Evolutionary conservation across 1,140 invertebrate species (phyloP).

Genomic region (Anadara kagoshimensis): DNA sequence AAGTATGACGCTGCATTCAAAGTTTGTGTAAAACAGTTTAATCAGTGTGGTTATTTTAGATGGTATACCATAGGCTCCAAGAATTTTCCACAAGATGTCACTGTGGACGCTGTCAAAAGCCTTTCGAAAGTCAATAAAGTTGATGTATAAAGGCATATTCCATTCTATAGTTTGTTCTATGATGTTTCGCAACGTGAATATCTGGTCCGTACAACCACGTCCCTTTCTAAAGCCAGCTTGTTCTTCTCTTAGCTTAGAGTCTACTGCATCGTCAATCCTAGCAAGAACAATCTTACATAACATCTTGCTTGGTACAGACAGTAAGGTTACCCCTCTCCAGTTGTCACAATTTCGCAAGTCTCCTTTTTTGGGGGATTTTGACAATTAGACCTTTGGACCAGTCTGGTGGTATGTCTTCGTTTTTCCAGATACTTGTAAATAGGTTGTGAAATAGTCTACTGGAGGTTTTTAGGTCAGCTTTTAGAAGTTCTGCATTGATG

Average conservation of each 20-base stretch:
- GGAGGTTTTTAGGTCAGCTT: slow-evolving; percentile 17
- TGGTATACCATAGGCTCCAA: slow-evolving; percentile 35
- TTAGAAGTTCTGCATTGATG: slow-evolving; percentile 22
- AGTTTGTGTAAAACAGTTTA: slow-evolving; percentile 15
- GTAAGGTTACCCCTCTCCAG: slow-evolving; percentile 38
- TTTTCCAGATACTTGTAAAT: slow-evolving; percentile 23
- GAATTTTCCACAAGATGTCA: slow-evolving; percentile 15
- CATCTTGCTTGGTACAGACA: slow-evolving; percentile 29
- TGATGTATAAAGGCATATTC: background rate
- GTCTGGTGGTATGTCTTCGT: background rate
- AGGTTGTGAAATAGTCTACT: slow-evolving; percentile 12
- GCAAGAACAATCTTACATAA: slow-evolving; percentile 34
- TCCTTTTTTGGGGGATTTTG: slow-evolving; percentile 22
- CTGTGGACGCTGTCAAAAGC: slow-evolving; percentile 15
- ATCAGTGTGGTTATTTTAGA: slow-evolving; percentile 22
- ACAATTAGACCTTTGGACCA: slow-evolving; percentile 14
- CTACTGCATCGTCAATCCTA: slow-evolving; percentile 28
- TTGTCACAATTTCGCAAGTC: background rate
- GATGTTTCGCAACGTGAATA: slow-evolving; percentile 13
- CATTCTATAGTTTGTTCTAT: slow-evolving; percentile 18
- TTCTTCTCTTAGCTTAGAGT: slow-evolving; percentile 26
- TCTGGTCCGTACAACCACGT: slow-evolving; percentile 19
- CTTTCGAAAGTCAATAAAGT: slow-evolving; percentile 12
- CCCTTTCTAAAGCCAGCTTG: slow-evolving; percentile 19
- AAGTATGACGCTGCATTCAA: slow-evolving; percentile 8